Evolutionary conservation across 2,113 vertebrate species (phyloP).

Genomic region (Tetraodon nigroviridis): DNA sequence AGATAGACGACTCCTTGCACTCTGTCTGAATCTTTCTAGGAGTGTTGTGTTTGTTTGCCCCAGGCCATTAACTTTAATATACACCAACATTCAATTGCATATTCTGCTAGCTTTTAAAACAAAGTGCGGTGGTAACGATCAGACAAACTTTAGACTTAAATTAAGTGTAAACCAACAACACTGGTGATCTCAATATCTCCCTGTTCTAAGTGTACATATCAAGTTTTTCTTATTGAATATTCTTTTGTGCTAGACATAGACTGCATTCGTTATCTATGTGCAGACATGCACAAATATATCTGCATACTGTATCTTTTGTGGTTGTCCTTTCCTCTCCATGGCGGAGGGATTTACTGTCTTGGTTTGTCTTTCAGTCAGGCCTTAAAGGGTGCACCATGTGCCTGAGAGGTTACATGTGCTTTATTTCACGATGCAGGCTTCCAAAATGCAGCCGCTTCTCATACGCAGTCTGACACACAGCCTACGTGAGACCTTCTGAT

Average conservation of each 20-base stretch:
- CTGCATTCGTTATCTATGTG: constrained; percentile 25
- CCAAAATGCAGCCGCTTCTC: too few species aligned
- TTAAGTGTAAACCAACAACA: constrained; percentile 37
- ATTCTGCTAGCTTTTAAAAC: too few species aligned
- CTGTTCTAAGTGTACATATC: constrained; percentile 26
- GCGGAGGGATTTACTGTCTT: constrained; percentile 2
- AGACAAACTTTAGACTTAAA: neutral
- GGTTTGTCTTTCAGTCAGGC: constrained; percentile 41
- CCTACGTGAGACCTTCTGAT: neutral
- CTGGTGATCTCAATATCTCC: constrained; percentile 35
- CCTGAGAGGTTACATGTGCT: constrained; percentile 9
- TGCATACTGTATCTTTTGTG: constrained; percentile 24
- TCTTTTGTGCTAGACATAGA: constrained; percentile 22
- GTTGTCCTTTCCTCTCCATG: constrained; percentile 12
- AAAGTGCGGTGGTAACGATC: too few species aligned
- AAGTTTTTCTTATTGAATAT: constrained; percentile 33
- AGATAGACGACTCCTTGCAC: constrained; percentile 7
- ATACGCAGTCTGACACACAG: too few species aligned
- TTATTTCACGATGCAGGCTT: too few species aligned
- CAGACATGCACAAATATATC: constrained; percentile 16
- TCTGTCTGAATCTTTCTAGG: constrained; percentile 20
- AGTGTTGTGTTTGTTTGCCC: neutral
- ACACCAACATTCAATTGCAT: too few species aligned
- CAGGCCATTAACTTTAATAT: constrained; percentile 8
- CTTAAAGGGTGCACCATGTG: constrained; percentile 29